Evolutionary conservation across 1,140 invertebrate species (phyloP).

Genomic region (Anastrepha ludens): DNA sequence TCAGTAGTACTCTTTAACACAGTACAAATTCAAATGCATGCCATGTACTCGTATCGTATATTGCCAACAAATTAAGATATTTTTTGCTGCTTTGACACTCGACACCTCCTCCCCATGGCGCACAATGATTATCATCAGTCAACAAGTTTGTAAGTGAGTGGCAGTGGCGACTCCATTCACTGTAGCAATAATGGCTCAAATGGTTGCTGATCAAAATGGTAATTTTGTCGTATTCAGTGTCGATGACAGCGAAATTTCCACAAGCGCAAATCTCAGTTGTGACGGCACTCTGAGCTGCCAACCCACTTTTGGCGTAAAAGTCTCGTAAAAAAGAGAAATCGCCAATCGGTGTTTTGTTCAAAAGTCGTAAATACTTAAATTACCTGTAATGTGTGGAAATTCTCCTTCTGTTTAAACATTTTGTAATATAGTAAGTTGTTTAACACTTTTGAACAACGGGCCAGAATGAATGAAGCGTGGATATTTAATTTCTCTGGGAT

Average conservation of each 20-base stretch:
- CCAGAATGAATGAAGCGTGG: no score
- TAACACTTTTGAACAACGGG: background rate
- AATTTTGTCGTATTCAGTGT: constrained; percentile 42
- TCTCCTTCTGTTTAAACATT: background rate
- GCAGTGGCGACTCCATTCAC: background rate
- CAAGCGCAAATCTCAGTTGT: background rate
- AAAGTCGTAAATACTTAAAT: background rate
- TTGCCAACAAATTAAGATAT: constrained; percentile 38
- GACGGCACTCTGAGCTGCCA: background rate
- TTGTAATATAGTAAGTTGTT: background rate
- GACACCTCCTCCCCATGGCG: background rate
- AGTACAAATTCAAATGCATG: constrained; percentile 19
- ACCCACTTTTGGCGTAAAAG: background rate
- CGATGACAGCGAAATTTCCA: constrained; percentile 36
- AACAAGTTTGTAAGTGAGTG: constrained; percentile 21
- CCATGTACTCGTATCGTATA: background rate
- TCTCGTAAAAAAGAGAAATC: constrained; percentile 5
- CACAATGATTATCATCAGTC: constrained; percentile 3
- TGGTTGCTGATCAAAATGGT: constrained; percentile 32
- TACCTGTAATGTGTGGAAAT: background rate
- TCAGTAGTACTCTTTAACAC: background rate
- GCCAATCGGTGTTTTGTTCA: background rate
- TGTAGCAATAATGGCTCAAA: constrained; percentile 23
- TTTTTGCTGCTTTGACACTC: constrained; percentile 33
- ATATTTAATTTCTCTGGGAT: no score